Percentiles rank a stretch among this genome's conserved stretches.
Evolutionary conservation across 2,797 vertebrate species (phyloP).

Genomic region (Huso huso): DNA sequence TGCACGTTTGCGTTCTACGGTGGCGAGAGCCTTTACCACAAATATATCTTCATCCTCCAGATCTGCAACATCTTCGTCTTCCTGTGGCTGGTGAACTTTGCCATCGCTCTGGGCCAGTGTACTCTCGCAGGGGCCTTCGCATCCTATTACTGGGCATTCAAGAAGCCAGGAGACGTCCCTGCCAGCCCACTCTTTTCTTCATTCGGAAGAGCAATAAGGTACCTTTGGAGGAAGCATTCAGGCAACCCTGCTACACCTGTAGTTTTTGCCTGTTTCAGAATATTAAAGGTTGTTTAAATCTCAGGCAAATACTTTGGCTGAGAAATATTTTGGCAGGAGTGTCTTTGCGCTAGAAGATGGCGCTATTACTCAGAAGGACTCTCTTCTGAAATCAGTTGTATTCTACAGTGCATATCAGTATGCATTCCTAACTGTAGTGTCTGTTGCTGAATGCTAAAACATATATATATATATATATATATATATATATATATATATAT

Average conservation of each 20-base stretch:
- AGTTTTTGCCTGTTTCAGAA: too few species aligned
- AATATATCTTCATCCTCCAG: constrained; percentile 79
- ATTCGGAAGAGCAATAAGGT: constrained; percentile 86
- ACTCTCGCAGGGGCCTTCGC: constrained; percentile 93
- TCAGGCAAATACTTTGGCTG: too few species aligned
- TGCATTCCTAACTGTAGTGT: too few species aligned
- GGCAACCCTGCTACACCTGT: too few species aligned
- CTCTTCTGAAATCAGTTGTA: too few species aligned
- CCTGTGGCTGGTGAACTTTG: constrained; percentile 92
- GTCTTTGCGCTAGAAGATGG: too few species aligned
- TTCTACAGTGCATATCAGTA: too few species aligned
- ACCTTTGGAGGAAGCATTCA: constrained; percentile 13
- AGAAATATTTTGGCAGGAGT: too few species aligned
- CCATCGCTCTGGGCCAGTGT: constrained; percentile 86
- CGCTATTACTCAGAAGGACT: too few species aligned
- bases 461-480: neutral
- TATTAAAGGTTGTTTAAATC: too few species aligned
- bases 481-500: neutral
- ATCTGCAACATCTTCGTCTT: constrained; percentile 83
- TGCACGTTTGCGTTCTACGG: constrained; percentile 91
- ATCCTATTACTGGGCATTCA: constrained; percentile 90
- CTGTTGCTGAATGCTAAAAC: too few species aligned
- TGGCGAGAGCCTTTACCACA: constrained; percentile 77
- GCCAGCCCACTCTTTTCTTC: constrained; percentile 74
- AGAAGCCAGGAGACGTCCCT: constrained; percentile 85